Conservation (phyloP, 53 echinoderm and acorn worm genomes). For the Zoroaster sp. region DNA sequence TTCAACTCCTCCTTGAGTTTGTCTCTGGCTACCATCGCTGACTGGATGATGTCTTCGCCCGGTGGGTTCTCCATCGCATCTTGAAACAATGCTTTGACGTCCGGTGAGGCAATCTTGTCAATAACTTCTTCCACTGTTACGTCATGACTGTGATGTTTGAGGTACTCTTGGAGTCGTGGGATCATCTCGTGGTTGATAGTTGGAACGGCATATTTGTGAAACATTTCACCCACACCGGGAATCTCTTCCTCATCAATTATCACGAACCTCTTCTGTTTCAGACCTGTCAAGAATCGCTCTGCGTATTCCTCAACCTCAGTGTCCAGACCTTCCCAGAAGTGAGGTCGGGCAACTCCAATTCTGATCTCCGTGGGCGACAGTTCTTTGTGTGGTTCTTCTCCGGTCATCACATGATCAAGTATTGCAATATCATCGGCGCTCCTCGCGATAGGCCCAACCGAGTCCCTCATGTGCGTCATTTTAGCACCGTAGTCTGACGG, state of each 20-base stretch:
- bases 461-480: background rate
- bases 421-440: constrained; percentile 1
- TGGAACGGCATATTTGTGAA: background rate
- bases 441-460: background rate
- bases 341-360: constrained; percentile 7
- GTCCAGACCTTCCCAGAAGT: constrained; percentile 22
- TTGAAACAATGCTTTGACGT: background rate
- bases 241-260: background rate
- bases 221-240: background rate
- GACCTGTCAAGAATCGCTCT: background rate
- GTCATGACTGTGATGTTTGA: background rate
- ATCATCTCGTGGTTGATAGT: constrained; percentile 20
- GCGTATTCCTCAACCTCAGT: background rate
- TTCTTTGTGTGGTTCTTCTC: background rate
- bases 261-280: background rate
- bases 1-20: background rate
- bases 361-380: background rate
- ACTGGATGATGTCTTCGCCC: background rate
- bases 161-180: background rate
- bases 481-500: constrained; percentile 22
- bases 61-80: background rate
- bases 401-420: constrained; percentile 7
- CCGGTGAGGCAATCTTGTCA: constrained; percentile 10
- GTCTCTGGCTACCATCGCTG: background rate
- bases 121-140: background rate